Conservation (phyloP, 2,888 invertebrate species). For the Marasmarcha lunaedactyla region DNA sequence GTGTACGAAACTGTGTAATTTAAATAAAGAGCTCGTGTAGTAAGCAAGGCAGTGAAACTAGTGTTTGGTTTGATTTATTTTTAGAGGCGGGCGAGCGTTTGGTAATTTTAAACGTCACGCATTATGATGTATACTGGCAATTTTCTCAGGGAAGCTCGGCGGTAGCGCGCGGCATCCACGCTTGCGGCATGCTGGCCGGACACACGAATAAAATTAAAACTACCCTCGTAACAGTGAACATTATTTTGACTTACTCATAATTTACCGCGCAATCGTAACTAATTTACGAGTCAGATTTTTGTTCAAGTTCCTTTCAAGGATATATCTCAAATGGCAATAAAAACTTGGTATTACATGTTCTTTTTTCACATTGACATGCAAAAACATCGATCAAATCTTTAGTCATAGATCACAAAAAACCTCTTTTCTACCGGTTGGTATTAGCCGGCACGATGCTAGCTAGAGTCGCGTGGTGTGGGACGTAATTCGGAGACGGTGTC, state of each 20-base stretch:
- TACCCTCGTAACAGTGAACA: too few species aligned
- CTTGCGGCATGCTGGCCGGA: not conserved
- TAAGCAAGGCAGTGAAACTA: constrained; percentile 38
- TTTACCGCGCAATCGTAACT: too few species aligned
- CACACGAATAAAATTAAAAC: not conserved
- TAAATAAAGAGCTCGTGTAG: constrained; percentile 28
- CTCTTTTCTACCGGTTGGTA: constrained; percentile 19
- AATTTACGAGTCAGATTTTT: too few species aligned
- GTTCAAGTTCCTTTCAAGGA: too few species aligned
- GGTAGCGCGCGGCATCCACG: not conserved
- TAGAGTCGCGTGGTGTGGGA: constrained; percentile 27
- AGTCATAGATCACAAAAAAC: constrained; percentile 13
- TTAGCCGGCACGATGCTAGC: constrained; percentile 26
- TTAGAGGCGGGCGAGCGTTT: constrained; percentile 36
- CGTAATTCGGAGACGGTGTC: constrained; percentile 23
- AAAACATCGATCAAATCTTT: not conserved
- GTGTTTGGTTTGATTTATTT: constrained; percentile 57
- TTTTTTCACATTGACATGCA: not conserved
- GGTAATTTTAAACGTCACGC: constrained; percentile 65
- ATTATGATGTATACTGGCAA: constrained; percentile 65
- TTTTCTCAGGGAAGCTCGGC: constrained; percentile 50
- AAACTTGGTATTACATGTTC: too few species aligned
- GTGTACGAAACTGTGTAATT: constrained; percentile 11
- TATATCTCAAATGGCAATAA: too few species aligned
- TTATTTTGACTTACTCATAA: too few species aligned